Evolutionary conservation across 1,140 invertebrate genomes (phyloP).

Genomic region (Zaprionus inermis): DNA sequence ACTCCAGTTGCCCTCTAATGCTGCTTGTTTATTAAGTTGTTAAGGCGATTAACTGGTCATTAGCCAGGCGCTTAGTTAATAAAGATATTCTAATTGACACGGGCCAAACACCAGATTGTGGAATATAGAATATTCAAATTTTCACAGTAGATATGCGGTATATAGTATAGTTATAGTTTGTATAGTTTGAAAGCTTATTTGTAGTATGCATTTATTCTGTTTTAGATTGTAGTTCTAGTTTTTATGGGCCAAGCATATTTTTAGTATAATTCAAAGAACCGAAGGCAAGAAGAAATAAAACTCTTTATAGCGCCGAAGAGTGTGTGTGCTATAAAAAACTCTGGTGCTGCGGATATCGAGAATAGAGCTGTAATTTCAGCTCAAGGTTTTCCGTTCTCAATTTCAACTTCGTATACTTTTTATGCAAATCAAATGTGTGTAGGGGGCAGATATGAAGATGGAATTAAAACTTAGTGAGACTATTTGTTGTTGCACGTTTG

Average conservation of each 20-base stretch:
- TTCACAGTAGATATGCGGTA: not conserved
- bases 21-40: constrained; percentile 1
- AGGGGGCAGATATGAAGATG: constrained; percentile 1
- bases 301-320: constrained; percentile 1
- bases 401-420: not conserved
- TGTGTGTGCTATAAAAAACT: not conserved
- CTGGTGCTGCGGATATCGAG: not conserved
- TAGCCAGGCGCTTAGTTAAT: not conserved
- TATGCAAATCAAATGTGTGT: not conserved
- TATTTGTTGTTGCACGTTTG: not conserved
- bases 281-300: not conserved
- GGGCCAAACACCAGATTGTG: not conserved
- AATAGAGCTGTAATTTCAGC: constrained; percentile 5
- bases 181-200: not conserved
- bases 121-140: not conserved
- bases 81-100: not conserved
- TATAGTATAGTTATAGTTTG: too few species aligned
- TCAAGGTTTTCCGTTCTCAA: constrained; percentile 5
- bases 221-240: not conserved
- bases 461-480: not conserved
- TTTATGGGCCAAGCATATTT: not conserved
- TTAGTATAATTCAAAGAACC: not conserved
- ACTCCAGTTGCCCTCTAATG: not conserved
- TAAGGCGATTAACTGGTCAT: not conserved
- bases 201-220: not conserved